Base-by-base conservation (phyloP, 1,140 invertebrate species). In the Drosophila repletoides region DNA sequence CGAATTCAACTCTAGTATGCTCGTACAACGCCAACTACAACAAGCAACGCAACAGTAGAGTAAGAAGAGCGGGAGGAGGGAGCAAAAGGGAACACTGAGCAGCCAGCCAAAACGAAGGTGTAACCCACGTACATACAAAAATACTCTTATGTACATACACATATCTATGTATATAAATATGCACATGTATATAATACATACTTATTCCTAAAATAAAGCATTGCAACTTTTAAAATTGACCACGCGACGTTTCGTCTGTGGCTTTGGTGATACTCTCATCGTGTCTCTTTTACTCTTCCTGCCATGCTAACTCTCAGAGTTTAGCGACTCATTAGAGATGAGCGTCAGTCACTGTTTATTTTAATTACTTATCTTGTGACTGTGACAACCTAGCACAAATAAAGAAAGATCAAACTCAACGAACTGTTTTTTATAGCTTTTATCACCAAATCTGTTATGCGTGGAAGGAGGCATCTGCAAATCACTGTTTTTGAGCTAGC, bases 141-240 rank as follows among this genome's bases (percentile, higher is more conserved):
- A 34, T 6, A 55, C 14, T 31, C 19, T 21, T 43, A 26, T 9
- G 26, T 21, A n/a, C 9, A 19, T 10, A 53, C 41, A 40, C 12
- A 43, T 33, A 29, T 14, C 4, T 24, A 10, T 26, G n/a, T 31
- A 33, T 17, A 15, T 29, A 17, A 17, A 19, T 51, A n/a, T 34
- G 10, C 29, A 51, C 33, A 10, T 38, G 46, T 12, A 48, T 9
- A 56, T 19, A 22, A n/a, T 58, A 60, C 31, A 45, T 69, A 55
- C 49, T 31, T 43, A 64, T 70, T 74, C 79, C 56, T 38, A 77
- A 83, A 84, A 83, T 83, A 83, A 83, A 77, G 71, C 65, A 77
- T 64, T 77, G 74, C 79, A 83, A 74, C 77, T 83, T 84, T 74
- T 33, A 26, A 63, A 38, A 55, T 52, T 45, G 45, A 55, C 43